Base-by-base conservation (phyloP, 2,797 vertebrate species). In the Anas acuta region DNA sequence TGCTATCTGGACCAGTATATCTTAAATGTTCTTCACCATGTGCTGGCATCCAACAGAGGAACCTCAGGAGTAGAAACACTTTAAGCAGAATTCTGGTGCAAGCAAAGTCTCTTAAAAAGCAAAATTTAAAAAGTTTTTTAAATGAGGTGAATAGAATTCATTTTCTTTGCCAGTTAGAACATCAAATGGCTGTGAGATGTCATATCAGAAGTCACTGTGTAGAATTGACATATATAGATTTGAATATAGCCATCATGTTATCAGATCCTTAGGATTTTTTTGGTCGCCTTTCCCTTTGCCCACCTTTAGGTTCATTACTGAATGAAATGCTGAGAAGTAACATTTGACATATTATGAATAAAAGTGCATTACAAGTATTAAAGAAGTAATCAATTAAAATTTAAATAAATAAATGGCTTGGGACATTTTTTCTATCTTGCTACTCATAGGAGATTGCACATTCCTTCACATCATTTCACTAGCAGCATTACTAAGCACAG, bases 301-400 rank as follows among this genome's bases (percentile, higher is more conserved):
- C n/a, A 37, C 26, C 43, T 64, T 71, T 32, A 71, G 41, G n/a
- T 78, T 78, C 54, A 6, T 67, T 87, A 72, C 2, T 75, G 71
- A 77, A 18, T 72, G 25, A 60, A 85, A 21, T 18, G n/a, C 45
- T 85, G 41, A 85, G 69, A 85, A 85, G 22, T 45, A 88, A 28
- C 65, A 83, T 0, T 0, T 26, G 43, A 67, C 20, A 13, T 25
- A 75, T 61, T 13, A 84, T 0, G 1, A 84, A 43, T 1, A 54
- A 1, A 75, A 9, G 3, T 54, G 16, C 70, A 51, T 53, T 54
- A 70, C 67, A 87, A 19, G 23, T 57, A 57, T 74, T 65, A 76
- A 84, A 35, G 39, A 92, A 66, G 45, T 35, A 84, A 87, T 22
- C 32, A 61, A 61, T 10, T 20, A 47, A 87, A 79, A 66, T 62